These are phyloP conservation scores for Poecilia latipinna DNA, from an alignment of 2,113 vertebrate species.

Conservation along the genomic window DNA sequence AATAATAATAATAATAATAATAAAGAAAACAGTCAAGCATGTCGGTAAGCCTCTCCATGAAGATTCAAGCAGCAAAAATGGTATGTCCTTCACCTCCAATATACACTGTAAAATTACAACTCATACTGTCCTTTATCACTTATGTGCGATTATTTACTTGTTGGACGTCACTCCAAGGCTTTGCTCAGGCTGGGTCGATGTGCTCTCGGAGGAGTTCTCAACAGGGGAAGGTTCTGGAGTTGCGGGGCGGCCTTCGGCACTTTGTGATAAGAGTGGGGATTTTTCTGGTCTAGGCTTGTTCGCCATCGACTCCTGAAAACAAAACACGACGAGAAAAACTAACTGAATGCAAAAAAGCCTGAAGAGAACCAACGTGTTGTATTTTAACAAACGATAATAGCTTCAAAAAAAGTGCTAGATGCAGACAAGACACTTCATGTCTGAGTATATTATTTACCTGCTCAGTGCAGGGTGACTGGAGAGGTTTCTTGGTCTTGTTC, in stretches of 20 bases:
- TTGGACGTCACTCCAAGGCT: conserved; percentile 79
- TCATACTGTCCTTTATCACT: background rate
- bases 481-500: conserved; percentile 74
- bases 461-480: conserved; percentile 82
- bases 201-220: conserved; percentile 67
- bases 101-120: background rate
- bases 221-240: conserved; percentile 50
- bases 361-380: background rate
- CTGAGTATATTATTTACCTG: conserved; percentile 66
- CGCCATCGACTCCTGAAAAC: conserved; percentile 70
- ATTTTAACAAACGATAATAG: background rate
- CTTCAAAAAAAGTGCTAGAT: background rate
- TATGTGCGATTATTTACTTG: conserved; percentile 26
- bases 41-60: background rate
- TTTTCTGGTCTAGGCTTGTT: conserved; percentile 71
- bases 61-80: background rate
- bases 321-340: background rate
- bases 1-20: background rate
- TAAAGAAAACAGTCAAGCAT: background rate
- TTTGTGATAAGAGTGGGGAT: conserved; percentile 63
- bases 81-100: background rate
- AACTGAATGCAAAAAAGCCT: background rate
- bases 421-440: background rate
- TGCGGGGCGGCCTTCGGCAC: conserved; percentile 46
- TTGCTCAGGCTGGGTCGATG: conserved; percentile 80